phyloP scores from a whole-genome alignment of 1,140 invertebrate genomes.

The Brachionus rubens region DNA sequence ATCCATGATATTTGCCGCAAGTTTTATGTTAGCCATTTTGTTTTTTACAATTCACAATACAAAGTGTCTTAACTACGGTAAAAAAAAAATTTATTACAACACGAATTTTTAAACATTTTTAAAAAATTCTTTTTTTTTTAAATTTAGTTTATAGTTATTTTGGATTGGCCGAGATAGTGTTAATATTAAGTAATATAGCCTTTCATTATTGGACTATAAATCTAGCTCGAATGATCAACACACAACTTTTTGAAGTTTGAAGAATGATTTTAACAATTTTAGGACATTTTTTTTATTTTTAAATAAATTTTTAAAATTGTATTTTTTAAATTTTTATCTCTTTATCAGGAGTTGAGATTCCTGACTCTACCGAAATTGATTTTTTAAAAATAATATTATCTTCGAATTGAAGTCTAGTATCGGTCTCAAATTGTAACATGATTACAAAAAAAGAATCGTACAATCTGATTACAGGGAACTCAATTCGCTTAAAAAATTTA shows the following conservation, averaged over 20 bases:
- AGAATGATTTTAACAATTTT: too few species aligned
- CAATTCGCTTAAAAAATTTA: too few species aligned
- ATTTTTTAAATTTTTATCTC: too few species aligned
- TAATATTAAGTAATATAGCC: slow-evolving; percentile 27
- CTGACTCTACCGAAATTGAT: too few species aligned
- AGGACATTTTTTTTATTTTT: not conserved
- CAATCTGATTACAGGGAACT: too few species aligned
- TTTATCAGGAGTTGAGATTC: too few species aligned
- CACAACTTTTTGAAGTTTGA: not conserved
- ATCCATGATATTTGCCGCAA: not conserved
- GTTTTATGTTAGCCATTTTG: not conserved
- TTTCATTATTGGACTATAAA: slow-evolving; percentile 39
- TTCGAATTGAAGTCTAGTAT: too few species aligned
- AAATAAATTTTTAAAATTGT: not conserved
- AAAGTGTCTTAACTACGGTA: slow-evolving; percentile 28
- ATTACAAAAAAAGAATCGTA: too few species aligned
- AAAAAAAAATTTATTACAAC: too few species aligned
- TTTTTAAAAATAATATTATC: too few species aligned
- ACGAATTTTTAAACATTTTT: too few species aligned
- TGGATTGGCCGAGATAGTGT: slow-evolving; percentile 12
- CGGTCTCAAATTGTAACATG: too few species aligned
- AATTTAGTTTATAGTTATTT: slow-evolving; percentile 39
- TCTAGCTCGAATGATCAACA: not conserved
- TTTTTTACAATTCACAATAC: slow-evolving; percentile 16
- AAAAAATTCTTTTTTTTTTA: not conserved